Conservation (phyloP, 2,888 invertebrate genomes). For the Gastracanthus pulcherrimus region DNA sequence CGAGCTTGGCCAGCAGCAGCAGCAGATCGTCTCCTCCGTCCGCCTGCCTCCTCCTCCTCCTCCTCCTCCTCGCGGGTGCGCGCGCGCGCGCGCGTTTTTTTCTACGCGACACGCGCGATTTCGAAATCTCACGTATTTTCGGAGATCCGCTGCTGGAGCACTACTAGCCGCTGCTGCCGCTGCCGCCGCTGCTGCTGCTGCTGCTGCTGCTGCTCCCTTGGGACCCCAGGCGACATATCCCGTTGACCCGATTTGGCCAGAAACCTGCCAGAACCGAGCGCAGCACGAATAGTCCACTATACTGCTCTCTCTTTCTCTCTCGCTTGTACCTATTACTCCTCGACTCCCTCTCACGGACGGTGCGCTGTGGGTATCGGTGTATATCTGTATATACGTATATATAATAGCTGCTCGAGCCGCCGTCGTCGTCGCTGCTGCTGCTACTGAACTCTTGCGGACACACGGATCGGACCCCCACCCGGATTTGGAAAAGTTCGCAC, state of each 20-base stretch:
- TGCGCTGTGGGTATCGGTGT: no score
- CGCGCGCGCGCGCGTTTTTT: background rate
- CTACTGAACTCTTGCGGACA: background rate
- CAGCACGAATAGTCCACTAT: constrained; percentile 24
- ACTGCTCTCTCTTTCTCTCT: no score
- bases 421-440: background rate
- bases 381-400: background rate
- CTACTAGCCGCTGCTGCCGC: no score
- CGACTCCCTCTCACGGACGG: constrained; percentile 16
- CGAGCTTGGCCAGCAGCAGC: no score
- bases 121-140: constrained; percentile 16
- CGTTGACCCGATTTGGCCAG: constrained; percentile 55
- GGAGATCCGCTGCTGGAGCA: constrained; percentile 20
- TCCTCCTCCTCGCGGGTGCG: background rate
- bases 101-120: background rate
- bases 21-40: no score
- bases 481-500: constrained; percentile 53
- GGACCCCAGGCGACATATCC: constrained; percentile 37
- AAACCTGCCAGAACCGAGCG: constrained; percentile 42
- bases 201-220: constrained; percentile 15
- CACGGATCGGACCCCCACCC: constrained; percentile 48
- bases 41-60: background rate
- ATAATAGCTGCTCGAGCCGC: constrained; percentile 6
- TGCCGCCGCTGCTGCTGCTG: no score
- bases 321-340: no score